Percentiles rank a stretch among this genome's conserved stretches.
phyloP scores from a whole-genome alignment of 2,797 vertebrate genomes.

The Myiotriccus ornatus region DNA sequence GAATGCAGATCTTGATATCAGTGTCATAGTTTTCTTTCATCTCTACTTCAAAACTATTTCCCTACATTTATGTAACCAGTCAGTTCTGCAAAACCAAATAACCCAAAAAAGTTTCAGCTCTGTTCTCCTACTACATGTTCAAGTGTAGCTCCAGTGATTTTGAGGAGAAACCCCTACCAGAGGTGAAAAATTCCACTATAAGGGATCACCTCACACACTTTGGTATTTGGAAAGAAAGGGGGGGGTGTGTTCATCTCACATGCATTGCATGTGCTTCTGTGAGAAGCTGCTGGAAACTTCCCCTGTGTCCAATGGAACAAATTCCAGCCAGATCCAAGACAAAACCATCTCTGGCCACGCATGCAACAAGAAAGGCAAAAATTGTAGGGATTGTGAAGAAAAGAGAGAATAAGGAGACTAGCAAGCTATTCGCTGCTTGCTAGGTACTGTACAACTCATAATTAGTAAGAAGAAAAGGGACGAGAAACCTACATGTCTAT shows the following conservation, averaged over 20 bases:
- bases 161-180: neutral
- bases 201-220: neutral
- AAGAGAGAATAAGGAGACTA: neutral
- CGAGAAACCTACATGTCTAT: neutral
- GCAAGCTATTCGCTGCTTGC: neutral
- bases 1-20: neutral
- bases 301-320: fast-evolving
- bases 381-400: neutral
- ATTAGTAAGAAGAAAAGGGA: neutral
- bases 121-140: neutral
- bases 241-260: neutral
- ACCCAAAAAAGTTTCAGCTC: neutral
- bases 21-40: neutral
- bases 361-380: neutral
- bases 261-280: neutral
- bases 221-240: neutral
- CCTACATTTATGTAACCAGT: neutral
- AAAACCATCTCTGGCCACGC: fast-evolving
- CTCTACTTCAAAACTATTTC: neutral
- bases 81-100: neutral
- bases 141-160: neutral
- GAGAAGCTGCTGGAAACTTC: neutral
- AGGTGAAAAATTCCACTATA: neutral
- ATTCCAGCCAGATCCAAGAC: neutral
- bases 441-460: neutral